Conservation (phyloP, 2,113 vertebrate genomes). For the Hoplias malabaricus region DNA sequence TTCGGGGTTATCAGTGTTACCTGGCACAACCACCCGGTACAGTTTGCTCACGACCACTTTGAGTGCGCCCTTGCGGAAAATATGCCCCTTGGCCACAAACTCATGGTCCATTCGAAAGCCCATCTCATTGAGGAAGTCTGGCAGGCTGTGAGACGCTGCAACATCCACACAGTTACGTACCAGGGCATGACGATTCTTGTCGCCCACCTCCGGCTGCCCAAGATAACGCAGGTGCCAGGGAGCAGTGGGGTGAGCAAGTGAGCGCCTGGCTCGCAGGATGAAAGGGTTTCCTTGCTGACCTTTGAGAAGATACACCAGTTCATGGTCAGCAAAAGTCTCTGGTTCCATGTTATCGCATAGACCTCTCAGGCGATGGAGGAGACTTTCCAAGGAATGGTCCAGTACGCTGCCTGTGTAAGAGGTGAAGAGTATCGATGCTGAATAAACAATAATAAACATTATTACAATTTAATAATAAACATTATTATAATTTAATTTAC, state of each 20-base stretch:
- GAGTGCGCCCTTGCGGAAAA: conserved; percentile 93
- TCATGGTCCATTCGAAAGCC: conserved; percentile 99
- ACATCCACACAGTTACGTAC: conserved; percentile 96
- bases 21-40: conserved; percentile 87
- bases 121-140: conserved; percentile 94
- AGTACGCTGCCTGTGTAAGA: conserved; percentile 84
- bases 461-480: neutral
- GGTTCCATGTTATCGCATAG: conserved; percentile 97
- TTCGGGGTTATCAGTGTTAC: conserved; percentile 92
- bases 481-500: conserved; percentile 61
- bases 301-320: conserved; percentile 95
- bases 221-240: conserved; percentile 96
- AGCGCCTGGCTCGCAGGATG: conserved; percentile 87
- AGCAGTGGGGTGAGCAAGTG: conserved; percentile 80
- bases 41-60: conserved; percentile 95
- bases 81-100: conserved; percentile 90
- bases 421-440: neutral
- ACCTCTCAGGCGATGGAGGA: conserved; percentile 90
- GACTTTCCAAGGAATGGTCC: conserved; percentile 92
- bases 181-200: conserved; percentile 89
- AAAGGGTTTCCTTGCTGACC: conserved; percentile 97
- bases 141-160: conserved; percentile 89
- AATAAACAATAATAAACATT: neutral
- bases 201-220: conserved; percentile 94
- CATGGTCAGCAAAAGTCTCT: conserved; percentile 90